phyloP scores from a whole-genome alignment of 1,140 invertebrate genomes.

The Lepidurus packardi region DNA sequence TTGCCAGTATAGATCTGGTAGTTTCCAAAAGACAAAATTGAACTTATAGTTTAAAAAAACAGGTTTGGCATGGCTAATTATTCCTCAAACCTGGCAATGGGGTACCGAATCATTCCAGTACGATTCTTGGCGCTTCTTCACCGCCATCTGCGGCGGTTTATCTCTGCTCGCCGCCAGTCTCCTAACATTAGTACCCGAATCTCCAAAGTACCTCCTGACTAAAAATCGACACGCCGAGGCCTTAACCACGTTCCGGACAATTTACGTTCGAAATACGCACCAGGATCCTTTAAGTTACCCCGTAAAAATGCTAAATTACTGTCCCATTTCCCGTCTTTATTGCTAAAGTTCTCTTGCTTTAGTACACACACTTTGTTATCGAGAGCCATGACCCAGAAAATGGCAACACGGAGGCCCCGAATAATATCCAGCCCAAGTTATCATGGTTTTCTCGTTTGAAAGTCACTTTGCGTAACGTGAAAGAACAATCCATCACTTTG shows the following conservation, averaged over 20 bases:
- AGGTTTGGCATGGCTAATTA: conserved; percentile 68
- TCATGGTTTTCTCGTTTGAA: conserved; percentile 69
- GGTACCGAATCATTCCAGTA: conserved; percentile 57
- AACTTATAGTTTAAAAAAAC: neutral
- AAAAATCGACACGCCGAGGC: conserved; percentile 62
- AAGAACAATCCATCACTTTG: conserved; percentile 69
- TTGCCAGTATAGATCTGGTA: neutral
- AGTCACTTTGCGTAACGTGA: conserved; percentile 66
- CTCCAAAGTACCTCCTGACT: conserved; percentile 74
- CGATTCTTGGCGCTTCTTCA: conserved; percentile 78
- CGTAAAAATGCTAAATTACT: conserved; percentile 44
- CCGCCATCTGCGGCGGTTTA: conserved; percentile 64
- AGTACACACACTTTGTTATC: conserved; percentile 54
- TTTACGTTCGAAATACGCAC: conserved; percentile 65
- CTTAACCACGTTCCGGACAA: conserved; percentile 66
- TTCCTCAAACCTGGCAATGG: conserved; percentile 57
- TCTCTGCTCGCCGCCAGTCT: conserved; percentile 57
- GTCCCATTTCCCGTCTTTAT: neutral
- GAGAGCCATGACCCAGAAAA: conserved; percentile 57
- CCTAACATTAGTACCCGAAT: conserved; percentile 71
- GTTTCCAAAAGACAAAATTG: neutral
- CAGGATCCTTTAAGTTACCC: conserved; percentile 56
- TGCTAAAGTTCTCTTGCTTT: neutral
- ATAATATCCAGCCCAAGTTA: conserved; percentile 57
- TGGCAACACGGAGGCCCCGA: neutral